Conservation (phyloP, 2,113 vertebrate species). For the Grus americana region DNA sequence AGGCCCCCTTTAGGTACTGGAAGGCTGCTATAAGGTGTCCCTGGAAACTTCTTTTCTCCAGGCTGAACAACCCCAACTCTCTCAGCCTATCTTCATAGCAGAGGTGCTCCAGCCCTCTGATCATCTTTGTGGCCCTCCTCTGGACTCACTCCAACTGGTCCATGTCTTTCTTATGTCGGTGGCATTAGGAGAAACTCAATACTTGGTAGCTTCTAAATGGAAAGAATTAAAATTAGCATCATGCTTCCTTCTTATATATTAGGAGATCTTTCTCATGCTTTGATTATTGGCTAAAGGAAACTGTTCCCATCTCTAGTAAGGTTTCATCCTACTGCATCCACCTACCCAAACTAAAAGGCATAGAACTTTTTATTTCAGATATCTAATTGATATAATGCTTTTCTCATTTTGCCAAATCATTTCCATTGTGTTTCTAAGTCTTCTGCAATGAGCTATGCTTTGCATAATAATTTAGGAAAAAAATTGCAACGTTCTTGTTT, state of each 20-base stretch:
- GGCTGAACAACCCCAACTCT: too few relatives aligned
- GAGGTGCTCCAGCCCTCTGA: too few relatives aligned
- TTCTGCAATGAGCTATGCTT: not conserved
- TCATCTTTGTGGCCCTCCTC: too few relatives aligned
- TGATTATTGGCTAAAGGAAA: conserved; percentile 23
- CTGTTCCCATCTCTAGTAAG: not conserved
- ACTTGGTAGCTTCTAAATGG: not conserved
- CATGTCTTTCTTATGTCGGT: too few relatives aligned
- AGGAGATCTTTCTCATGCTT: not conserved
- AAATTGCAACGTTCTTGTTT: not conserved
- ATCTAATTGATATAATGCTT: not conserved
- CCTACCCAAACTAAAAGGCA: not conserved
- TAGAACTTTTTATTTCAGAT: not conserved
- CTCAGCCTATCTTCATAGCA: too few relatives aligned
- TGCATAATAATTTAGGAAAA: not conserved
- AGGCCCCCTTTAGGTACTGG: too few relatives aligned
- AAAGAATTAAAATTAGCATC: conserved; percentile 52
- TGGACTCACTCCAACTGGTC: too few relatives aligned
- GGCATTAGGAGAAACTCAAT: conserved; percentile 38
- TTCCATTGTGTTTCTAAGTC: not conserved
- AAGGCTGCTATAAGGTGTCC: too few relatives aligned
- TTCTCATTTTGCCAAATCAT: not conserved
- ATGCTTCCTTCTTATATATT: not conserved
- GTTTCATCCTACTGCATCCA: not conserved
- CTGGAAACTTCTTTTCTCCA: too few relatives aligned